Evolutionary conservation across 37 sponge, comb jelly and placozoan species (phyloP).

Genomic region (Theonella swinhoei): DNA sequence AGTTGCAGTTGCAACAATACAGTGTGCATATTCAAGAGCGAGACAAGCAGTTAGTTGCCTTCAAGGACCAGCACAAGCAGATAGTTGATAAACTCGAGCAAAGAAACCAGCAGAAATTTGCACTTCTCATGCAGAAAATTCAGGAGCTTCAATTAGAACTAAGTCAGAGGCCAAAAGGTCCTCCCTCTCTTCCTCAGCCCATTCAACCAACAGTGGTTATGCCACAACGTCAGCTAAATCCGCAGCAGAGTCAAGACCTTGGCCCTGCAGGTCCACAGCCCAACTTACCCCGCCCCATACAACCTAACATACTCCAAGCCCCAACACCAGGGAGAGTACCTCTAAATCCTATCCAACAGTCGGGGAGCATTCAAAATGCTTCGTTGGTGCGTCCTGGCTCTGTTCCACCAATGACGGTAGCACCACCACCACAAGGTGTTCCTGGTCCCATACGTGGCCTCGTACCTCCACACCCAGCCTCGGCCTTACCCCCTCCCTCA

Average conservation of each 20-base stretch:
- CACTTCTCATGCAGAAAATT: slow-evolving; percentile 63
- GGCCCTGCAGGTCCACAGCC: background rate
- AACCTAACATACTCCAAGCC: background rate
- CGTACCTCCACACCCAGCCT: background rate
- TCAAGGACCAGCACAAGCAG: slow-evolving; percentile 64
- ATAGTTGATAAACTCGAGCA: slow-evolving; percentile 58
- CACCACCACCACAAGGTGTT: background rate
- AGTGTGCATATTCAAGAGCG: slow-evolving; percentile 55
- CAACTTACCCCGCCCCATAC: background rate
- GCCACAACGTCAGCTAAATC: slow-evolving; percentile 28
- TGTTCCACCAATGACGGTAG: background rate
- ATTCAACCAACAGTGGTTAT: background rate
- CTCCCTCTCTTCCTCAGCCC: background rate
- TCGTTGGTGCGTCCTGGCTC: background rate
- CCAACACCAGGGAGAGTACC: background rate
- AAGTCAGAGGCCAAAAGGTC: slow-evolving; percentile 20
- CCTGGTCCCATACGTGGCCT: too few relatives aligned
- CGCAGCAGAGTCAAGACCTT: slow-evolving; percentile 16
- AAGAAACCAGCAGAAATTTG: slow-evolving; percentile 37
- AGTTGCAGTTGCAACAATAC: slow-evolving; percentile 66
- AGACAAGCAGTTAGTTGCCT: slow-evolving; percentile 51
- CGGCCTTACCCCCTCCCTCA: background rate
- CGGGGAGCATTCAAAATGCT: background rate
- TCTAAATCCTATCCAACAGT: background rate
- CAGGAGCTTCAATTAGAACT: slow-evolving; percentile 54